Evolutionary conservation across 2,888 invertebrate species (phyloP), one percentile per base, ranked within the genome.

Genomic region (Bellardia bayeri): DNA sequence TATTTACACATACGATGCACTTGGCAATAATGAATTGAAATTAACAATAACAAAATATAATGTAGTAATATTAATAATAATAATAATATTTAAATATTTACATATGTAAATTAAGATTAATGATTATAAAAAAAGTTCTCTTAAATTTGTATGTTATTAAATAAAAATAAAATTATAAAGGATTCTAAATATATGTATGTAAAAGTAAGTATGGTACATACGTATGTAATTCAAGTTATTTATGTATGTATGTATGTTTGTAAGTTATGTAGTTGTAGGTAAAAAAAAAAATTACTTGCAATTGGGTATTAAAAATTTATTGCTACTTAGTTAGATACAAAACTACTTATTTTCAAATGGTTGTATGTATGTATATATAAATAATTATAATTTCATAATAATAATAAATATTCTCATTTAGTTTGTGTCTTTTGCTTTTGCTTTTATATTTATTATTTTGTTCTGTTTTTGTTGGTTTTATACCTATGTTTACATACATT

Each of bases 291-390:
- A 80, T 49, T 61, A 54, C 58, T 87, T 80, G 83, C 83, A 80
- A 76, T 76, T 64, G 45, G 64, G n/a, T 80, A 80, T 83, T 87
- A 76, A 87, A 82, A 88, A 89, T 89, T 88, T 88, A 81, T 84
- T 85, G 69, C 89, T 89, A 89, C 87, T 78, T 88, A 88, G 80
- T 78, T 88, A 88, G 80, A 88, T 89, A 89, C 87, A 89, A 89
- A 89, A 89, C 89, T 89, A 88, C 81, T 89, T 86, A 87, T 66
- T 66, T 66, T 84, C 58, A 79, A 84, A 66, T 72, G 63, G 56
- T 80, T 80, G 61, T 75, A 58, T 84, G 66, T 72, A 66, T 83
- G 72, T 45, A 45, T 79, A 51, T 71, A 45, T 54, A 54, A 51
- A 58, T 82, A 58, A 68, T 61, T 68, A 51, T 66, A 75, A 68